These are phyloP conservation scores for Thinocorus orbignyianus DNA, from an alignment of 2,113 vertebrate species.

Conservation along the genomic window DNA sequence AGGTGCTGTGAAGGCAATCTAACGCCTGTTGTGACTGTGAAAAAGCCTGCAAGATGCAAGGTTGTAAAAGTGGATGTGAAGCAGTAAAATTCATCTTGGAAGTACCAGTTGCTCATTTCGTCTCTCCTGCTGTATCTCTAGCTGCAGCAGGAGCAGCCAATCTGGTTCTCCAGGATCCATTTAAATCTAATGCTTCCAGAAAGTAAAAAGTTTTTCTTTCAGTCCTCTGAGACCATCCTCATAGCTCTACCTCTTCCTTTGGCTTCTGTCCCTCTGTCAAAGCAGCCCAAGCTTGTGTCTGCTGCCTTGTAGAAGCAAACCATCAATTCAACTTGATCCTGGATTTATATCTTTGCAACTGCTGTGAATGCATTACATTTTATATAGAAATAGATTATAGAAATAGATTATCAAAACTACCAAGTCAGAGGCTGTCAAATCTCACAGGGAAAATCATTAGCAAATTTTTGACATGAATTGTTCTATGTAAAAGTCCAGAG, in stretches of 20 bases:
- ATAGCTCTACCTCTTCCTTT: not conserved
- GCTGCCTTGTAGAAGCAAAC: not conserved
- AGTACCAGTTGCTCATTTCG: not conserved
- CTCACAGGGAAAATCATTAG: not conserved
- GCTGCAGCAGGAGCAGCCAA: not conserved
- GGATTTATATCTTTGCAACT: not conserved
- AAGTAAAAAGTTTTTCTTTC: not conserved
- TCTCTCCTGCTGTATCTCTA: not conserved
- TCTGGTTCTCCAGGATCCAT: not conserved
- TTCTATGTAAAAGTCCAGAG: not conserved
- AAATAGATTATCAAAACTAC: not conserved
- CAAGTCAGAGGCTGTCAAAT: not conserved
- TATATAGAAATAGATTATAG: not conserved
- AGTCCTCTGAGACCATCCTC: accelerated
- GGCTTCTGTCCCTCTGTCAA: not conserved
- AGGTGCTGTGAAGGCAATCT: not conserved
- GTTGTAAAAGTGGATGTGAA: not conserved
- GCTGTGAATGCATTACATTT: not conserved
- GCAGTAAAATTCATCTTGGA: not conserved
- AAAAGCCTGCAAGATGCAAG: not conserved
- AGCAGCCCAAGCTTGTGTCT: not conserved
- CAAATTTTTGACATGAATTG: not conserved
- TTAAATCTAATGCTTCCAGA: not conserved
- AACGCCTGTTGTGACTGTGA: not conserved
- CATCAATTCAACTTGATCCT: not conserved